These are phyloP conservation scores for Rhinella marina DNA, from an alignment of 2,797 vertebrate species.

Conservation along the genomic window DNA sequence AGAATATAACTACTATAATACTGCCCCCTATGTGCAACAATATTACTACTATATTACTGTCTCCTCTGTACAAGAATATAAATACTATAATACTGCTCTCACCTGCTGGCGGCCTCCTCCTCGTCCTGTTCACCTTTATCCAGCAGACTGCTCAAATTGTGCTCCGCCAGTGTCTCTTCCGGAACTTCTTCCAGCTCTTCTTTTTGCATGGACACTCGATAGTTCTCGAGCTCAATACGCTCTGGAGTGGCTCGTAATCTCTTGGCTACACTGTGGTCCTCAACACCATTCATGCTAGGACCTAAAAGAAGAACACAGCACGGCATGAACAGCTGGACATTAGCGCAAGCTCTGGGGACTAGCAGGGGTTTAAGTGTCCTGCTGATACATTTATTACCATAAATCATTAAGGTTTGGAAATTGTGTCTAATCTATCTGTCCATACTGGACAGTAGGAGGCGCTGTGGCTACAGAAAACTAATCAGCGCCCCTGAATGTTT, in stretches of 20 bases:
- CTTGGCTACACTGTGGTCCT: constrained; percentile 89
- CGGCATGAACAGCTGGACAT: background rate
- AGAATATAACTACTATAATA: constrained; percentile 6
- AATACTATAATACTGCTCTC: constrained; percentile 35
- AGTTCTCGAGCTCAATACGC: constrained; percentile 97
- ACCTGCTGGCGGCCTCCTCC: constrained; percentile 92
- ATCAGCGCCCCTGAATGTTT: too few relatives aligned
- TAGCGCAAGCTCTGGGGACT: background rate
- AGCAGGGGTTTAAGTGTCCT: background rate
- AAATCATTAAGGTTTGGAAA: background rate
- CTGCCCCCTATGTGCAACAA: background rate
- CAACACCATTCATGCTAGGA: constrained; percentile 84
- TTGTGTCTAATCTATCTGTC: too few relatives aligned
- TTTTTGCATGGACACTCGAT: constrained; percentile 86
- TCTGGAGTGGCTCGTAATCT: constrained; percentile 90
- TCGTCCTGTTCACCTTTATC: constrained; percentile 86
- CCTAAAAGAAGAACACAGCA: constrained; percentile 69
- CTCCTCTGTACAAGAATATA: background rate
- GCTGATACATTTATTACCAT: background rate
- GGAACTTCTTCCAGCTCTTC: constrained; percentile 93
- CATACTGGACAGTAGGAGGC: background rate
- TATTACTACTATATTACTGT: background rate
- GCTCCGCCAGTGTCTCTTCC: constrained; percentile 93
- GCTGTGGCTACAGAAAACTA: background rate
- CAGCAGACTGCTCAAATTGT: constrained; percentile 94